A percentile compares a stretch with the other conserved stretches of the same genome.
These are phyloP conservation scores for Schizopygopsis malacanthus DNA, from an alignment of 2,797 vertebrate species.

Conservation along the genomic window DNA sequence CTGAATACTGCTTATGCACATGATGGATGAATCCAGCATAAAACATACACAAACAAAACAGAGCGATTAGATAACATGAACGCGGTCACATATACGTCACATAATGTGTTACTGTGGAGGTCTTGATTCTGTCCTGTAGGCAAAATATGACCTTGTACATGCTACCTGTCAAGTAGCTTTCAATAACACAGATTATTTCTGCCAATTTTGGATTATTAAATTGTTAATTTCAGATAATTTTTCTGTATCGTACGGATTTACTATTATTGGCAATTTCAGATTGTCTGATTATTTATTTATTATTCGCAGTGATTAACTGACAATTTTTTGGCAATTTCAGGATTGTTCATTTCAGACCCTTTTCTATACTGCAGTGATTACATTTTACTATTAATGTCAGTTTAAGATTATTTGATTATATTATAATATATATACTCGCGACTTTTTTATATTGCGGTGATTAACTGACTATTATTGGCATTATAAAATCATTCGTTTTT, in stretches of 20 bases:
- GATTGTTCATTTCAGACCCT: not conserved
- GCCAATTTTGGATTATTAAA: not conserved
- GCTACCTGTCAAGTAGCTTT: not conserved
- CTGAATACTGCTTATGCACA: conserved; percentile 2
- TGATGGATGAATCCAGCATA: not conserved
- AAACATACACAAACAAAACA: conserved; percentile 18
- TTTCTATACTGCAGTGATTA: not conserved
- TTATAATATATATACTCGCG: not conserved
- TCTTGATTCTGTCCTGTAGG: not conserved
- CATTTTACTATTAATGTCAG: not conserved
- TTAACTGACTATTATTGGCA: not conserved
- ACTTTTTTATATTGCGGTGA: not conserved
- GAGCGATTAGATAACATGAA: conserved; percentile 10
- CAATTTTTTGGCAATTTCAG: not conserved
- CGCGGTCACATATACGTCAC: no score
- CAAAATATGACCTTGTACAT: not conserved
- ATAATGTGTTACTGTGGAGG: not conserved
- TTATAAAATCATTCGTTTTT: not conserved
- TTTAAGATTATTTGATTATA: not conserved
- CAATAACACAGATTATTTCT: not conserved
- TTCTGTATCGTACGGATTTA: not conserved
- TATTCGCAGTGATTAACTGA: not conserved
- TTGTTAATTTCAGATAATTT: not conserved
- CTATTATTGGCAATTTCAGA: not conserved
- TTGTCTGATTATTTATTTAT: not conserved